Evolutionary conservation across 2,888 invertebrate genomes (phyloP), one percentile per base, ranked within the genome.

Genomic region (Alsophila aescularia): DNA sequence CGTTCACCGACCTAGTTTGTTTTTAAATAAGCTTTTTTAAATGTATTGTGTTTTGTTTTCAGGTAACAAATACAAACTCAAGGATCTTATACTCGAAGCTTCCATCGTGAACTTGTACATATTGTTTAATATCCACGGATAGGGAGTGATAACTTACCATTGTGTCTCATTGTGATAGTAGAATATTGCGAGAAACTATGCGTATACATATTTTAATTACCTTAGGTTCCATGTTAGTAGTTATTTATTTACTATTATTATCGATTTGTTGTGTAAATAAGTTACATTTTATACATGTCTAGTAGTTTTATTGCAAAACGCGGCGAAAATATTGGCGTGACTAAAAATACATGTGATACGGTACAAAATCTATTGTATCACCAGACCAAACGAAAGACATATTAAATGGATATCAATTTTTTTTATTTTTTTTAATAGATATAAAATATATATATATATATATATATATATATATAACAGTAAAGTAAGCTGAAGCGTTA

Each of bases 81-180:
- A 56, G 34, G 31, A 52, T 36, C 42, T 18, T 48, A 45, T 24
- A 41, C 34, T 24, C 49, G 32, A 44, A 58, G 43, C 39, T 57
- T 59, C 52, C 48, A 44, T 35, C 44, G 32, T 48, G 43, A 45
- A 35, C 45, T 36, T 64, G 58, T 64, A 62, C 37, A 64, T 62
- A 60, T 29, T 48, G 34, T 50, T 60, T 48, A 49, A 31, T 39
- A 57, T 54, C 7, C 40, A 40, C 40, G 34, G 37, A 53, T 39
- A 34, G 42, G 13, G 45, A 57, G 43, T 44, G 37, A 40, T 52
- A 49, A 52, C 44, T 58, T 67, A 59, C 50, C 58, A 58, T 53
- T 72, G 62, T 70, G 77, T 81, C 78, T 79, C 77, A 76, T 78
- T 85, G 83, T 85, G 84, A 83, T 83, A 81, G 74, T 73, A 73